phyloP scores from a whole-genome alignment of 2,797 vertebrate genomes.

The Agapornis canus region DNA sequence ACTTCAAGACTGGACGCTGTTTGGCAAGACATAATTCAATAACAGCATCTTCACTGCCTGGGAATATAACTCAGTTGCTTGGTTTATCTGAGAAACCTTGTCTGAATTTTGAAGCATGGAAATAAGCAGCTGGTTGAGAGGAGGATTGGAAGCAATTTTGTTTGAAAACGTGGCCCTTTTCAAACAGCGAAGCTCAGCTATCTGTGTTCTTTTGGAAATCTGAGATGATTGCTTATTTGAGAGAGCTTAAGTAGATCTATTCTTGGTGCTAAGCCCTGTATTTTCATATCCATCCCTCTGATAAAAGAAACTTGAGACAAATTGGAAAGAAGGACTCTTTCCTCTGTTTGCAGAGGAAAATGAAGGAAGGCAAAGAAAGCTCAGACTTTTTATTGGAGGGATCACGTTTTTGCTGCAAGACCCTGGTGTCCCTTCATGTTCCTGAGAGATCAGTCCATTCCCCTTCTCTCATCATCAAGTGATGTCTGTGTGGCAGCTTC shows the following conservation, averaged over 20 bases:
- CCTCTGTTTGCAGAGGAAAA: not conserved
- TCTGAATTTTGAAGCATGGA: not conserved
- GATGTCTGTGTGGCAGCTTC: not conserved
- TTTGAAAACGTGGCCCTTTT: not conserved
- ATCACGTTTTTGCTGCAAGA: not conserved
- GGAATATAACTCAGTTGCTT: not conserved
- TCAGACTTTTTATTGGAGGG: not conserved
- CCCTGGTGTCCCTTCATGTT: rapidly evolving
- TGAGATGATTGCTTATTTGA: conserved; percentile 6
- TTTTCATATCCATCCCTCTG: not conserved
- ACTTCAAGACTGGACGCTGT: conserved; percentile 2
- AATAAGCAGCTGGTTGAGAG: not conserved
- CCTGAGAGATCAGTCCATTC: not conserved
- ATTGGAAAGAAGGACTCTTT: not conserved
- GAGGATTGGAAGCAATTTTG: not conserved
- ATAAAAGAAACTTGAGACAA: not conserved
- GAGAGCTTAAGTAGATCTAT: not conserved
- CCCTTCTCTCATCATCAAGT: not conserved
- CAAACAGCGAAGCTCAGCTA: not conserved
- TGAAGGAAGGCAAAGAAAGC: not conserved
- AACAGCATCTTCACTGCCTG: conserved; percentile 27
- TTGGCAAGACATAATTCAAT: conserved; percentile 34
- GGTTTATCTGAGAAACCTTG: conserved; percentile 28
- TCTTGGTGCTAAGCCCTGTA: not conserved
- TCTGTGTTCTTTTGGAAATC: not conserved